Evolutionary conservation across 1,140 invertebrate genomes (phyloP), one percentile per base, ranked within the genome.

Genomic region (Brevipalpus yothersi): DNA sequence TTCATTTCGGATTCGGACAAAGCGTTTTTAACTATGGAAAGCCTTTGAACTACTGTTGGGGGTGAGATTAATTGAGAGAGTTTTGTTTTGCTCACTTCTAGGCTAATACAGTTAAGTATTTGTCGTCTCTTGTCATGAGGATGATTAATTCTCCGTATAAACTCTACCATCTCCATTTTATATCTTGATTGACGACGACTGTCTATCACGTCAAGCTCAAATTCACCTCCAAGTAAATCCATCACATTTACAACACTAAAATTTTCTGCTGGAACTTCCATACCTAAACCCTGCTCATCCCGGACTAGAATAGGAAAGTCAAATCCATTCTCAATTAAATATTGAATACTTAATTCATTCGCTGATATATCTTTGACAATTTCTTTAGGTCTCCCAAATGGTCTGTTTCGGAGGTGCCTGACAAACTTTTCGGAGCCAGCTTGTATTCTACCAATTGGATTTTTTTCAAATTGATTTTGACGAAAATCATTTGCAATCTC

Each of bases 31-130:
- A 82, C 84, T 86, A 86, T 90, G 70, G 89, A 86, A 58, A 92
- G 69, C 62, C 82, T 77, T 13, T 80, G 71, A 0, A 84, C 81
- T 57, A 86, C 75, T 56, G 72, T 73, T 0, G 87, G 86, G 13
- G 85, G 81, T 66, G 81, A 79, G 21, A 91, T 80, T 58, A 84
- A 69, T 23, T 78, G 71, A 40, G 79, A 75, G 67, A 88, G 73
- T 63, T 83, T 78, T 61, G 85, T 88, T 61, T 84, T 80, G 43
- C 82, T 82, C 69, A 91, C 87, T 73, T 91, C 86, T 58, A 91
- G 75, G 69, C 86, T 89, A 66, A 91, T 84, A 17, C 88, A 80
- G 73, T 92, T 91, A 41, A 85, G 78, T 39, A 88, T 79, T 67
- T 81, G 79, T 15, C 76, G 77, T 58, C 11, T n/a, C 2, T 19